Percentiles rank a stretch among this genome's conserved stretches.
These are phyloP conservation scores for Bombyx mandarina DNA, from an alignment of 1,140 invertebrate species.

Conservation along the genomic window DNA sequence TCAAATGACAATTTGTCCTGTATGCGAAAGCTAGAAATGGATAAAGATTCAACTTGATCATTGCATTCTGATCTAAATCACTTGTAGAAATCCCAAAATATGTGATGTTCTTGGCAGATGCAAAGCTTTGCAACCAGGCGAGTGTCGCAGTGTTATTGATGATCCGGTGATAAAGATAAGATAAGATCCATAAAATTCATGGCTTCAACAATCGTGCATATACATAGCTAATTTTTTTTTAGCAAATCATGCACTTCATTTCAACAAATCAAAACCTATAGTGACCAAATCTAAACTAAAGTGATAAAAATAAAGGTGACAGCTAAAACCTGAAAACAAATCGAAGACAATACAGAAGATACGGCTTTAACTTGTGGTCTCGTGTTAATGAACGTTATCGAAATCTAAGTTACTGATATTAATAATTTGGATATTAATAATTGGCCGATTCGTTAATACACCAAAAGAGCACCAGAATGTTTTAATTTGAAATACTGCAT, in stretches of 20 bases:
- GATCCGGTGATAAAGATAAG: not conserved
- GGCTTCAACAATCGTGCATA: constrained; percentile 31
- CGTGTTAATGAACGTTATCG: constrained; percentile 61
- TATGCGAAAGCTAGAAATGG: not conserved
- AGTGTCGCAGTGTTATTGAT: constrained; percentile 34
- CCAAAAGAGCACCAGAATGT: constrained; percentile 52
- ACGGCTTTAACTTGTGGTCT: constrained; percentile 62
- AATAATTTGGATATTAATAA: constrained; percentile 30
- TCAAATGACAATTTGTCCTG: not conserved
- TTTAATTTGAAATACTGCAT: constrained; percentile 16
- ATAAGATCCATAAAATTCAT: not conserved
- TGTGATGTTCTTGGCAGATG: constrained; percentile 41
- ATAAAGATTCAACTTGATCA: not conserved
- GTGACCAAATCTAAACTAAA: not conserved
- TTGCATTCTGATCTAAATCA: too few species aligned
- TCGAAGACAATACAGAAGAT: constrained; percentile 47
- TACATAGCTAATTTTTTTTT: constrained; percentile 11
- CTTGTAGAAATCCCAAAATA: not conserved
- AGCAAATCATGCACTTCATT: constrained; percentile 19
- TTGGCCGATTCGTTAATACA: constrained; percentile 60
- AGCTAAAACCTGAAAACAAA: constrained; percentile 37
- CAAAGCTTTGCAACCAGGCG: constrained; percentile 66
- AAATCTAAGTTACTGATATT: constrained; percentile 58
- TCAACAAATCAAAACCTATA: constrained; percentile 8
- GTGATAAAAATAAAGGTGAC: constrained; percentile 21